phyloP scores from a whole-genome alignment of 30 jellyfish, hydroid and myxozoan genomes.

The Aurelia sp. region DNA sequence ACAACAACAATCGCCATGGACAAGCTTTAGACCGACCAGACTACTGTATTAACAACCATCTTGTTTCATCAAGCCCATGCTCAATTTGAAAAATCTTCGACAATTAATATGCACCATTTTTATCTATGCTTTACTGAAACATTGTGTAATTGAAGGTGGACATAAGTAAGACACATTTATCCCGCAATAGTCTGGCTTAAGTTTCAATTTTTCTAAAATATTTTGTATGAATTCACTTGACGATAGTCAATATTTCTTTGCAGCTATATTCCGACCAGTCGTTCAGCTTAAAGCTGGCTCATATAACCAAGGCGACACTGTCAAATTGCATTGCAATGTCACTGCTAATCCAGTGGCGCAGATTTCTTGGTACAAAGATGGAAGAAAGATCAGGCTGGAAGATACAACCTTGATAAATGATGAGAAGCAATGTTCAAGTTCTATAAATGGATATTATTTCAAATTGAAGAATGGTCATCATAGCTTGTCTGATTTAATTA shows the following conservation, averaged over 20 bases:
- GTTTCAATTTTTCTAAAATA: too few relatives aligned
- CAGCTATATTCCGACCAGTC: conserved; percentile 10
- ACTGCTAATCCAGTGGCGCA: conserved; percentile 81
- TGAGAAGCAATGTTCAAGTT: conserved; percentile 58
- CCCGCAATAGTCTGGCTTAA: too few relatives aligned
- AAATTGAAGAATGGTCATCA: conserved; percentile 24
- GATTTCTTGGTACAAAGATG: conserved; percentile 77
- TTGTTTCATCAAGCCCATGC: too few relatives aligned
- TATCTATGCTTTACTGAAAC: too few relatives aligned
- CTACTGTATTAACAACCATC: too few relatives aligned
- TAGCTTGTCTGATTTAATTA: conserved; percentile 40
- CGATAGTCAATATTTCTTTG: not conserved
- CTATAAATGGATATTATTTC: conserved; percentile 78
- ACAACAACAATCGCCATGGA: too few relatives aligned
- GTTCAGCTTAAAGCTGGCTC: conserved; percentile 26
- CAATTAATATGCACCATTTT: too few relatives aligned
- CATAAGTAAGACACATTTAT: too few relatives aligned
- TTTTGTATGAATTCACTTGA: not conserved
- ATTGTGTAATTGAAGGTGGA: too few relatives aligned
- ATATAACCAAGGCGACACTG: conserved; percentile 37
- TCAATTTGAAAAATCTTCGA: too few relatives aligned
- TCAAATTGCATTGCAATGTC: conserved; percentile 68
- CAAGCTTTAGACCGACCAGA: too few relatives aligned
- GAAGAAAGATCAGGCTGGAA: not conserved
- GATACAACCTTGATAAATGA: conserved; percentile 31